Percentiles rank a stretch among this genome's conserved stretches.
Conservation (phyloP, 2,888 invertebrate genomes). For the Meliscaeva auricollis region DNA sequence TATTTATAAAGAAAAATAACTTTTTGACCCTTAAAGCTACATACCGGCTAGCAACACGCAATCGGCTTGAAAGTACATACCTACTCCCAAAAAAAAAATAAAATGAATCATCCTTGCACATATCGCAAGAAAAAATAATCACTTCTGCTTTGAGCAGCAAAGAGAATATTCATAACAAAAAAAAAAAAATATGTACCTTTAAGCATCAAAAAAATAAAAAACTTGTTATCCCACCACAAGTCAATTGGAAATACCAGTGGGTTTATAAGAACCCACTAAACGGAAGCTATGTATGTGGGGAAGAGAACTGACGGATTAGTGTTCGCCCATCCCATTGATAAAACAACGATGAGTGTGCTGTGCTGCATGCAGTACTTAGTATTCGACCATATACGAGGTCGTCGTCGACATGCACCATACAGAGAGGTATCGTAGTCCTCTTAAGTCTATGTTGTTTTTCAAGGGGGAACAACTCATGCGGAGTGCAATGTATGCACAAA, state of each 20-base stretch:
- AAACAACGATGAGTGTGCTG: constrained; percentile 65
- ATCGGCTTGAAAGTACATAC: constrained; percentile 1
- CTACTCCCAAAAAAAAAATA: constrained; percentile 44
- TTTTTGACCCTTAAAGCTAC: constrained; percentile 11
- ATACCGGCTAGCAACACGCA: constrained; percentile 55
- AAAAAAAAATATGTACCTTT: constrained; percentile 34
- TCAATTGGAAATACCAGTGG: constrained; percentile 56
- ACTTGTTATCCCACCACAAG: constrained; percentile 69
- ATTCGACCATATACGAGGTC: constrained; percentile 52
- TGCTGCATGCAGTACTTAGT: constrained; percentile 59
- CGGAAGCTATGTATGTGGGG: constrained; percentile 52
- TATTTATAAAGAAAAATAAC: constrained; percentile 15
- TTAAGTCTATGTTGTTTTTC: constrained; percentile 32
- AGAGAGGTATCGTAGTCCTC: constrained; percentile 38
- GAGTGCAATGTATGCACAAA: constrained; percentile 39
- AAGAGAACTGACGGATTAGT: constrained; percentile 59
- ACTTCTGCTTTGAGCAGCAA: constrained; percentile 6
- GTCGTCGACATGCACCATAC: constrained; percentile 24
- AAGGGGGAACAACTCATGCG: constrained; percentile 47
- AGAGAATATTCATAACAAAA: constrained; percentile 6
- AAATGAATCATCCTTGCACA: constrained; percentile 56
- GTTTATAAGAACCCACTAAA: constrained; percentile 51
- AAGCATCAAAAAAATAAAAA: constrained; percentile 43
- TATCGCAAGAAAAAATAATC: background rate
- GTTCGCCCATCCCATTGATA: constrained; percentile 73